Evolutionary conservation across 2,888 invertebrate species (phyloP), one percentile per base, ranked within the genome.

Genomic region (Agrochola litura): DNA sequence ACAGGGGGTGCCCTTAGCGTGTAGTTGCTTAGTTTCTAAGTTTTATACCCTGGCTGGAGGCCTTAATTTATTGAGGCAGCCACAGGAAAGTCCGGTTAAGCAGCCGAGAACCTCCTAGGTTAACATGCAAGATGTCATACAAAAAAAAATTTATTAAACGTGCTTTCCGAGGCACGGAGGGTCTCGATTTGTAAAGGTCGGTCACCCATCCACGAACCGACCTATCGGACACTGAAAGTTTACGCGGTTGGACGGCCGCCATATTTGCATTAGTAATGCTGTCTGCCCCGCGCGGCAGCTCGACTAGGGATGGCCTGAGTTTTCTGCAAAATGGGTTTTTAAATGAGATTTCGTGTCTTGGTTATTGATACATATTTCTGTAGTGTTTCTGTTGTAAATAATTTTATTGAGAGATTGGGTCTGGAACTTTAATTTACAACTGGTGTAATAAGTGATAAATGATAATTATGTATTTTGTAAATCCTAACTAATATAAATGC

Each of bases 161-260:
- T 56, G 56, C 10, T 56, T 56, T n/a, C n/a, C 0, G 56, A n/a
- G 10, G n/a, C 56, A 46, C 14, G 5, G 14, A 46, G 14, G 46
- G 0, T 46, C 46, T 14, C 46, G 46, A 46, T 46, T 14, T 14
- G 46, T 46, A 4, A 46, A 3, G 12, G 4, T 12, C 12, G 46
- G 46, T 14, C 5, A 14, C 46, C 14, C 46, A 5, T 46, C 14
- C 46, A n/a, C 54, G 10, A 10, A 6, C 6, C 19, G 19, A 19
- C 52, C 8, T 52, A 90, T 74, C 61, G 77, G 56, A 72, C 73
- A 67, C 61, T 64, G 70, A 75, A 73, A 69, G 68, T 76, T 73
- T 76, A 75, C 77, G 52, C 65, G 77, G 58, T 79, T 67, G 87
- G 77, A 80, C 60, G 56, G 12, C 22, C 69, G 83, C 85, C 87